Base-by-base conservation (phyloP, 2,888 invertebrate species). In the Kuschelorhynchus macadamiae region DNA sequence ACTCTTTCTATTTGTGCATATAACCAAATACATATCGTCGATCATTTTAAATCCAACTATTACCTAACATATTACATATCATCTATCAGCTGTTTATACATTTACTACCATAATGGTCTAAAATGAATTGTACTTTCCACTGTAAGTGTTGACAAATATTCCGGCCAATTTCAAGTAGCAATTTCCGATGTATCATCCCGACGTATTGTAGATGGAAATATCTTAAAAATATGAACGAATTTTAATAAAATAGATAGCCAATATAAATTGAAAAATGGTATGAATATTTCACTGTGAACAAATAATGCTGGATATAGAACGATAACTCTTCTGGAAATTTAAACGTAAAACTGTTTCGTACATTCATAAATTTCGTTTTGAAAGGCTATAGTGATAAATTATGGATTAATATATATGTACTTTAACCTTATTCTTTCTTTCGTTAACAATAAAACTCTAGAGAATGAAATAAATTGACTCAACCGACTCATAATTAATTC, bases 221-320 rank as follows among this genome's bases (percentile, higher is more conserved):
- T 61, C 50, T 61, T 61, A 41, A 47, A 60, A 60, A 60, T 49
- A 33, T 36, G 49, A 47, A 50, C 50, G 61, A 50, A 61, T 61
- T 61, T 61, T 61, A 61, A 50, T 61, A 61, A 61, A 61, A 61
- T 61, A 50, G 49, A 61, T 61, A 33, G 61, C 25, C 61, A 61
- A 61, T 61, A 61, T 50, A 41, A 41, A n/a, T 61, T 61, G 61
- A 61, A 61, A 61, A 50, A 61, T 61, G 61, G 21, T 50, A 50
- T 41, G 50, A 42, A 61, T 61, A 61, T 61, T 52, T 61, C 25
- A 41, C 41, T 17, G 50, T 20, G 41, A 52, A 61, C 61, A 61
- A 61, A 61, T 61, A 61, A 39, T 50, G 41, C 61, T 8, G 21
- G 32, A 59, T 59, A 59, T 61, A 25, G 30, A 36, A 39, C 50